These are phyloP conservation scores for Anastatus disparis DNA, from an alignment of 1,140 invertebrate genomes.

Conservation along the genomic window DNA sequence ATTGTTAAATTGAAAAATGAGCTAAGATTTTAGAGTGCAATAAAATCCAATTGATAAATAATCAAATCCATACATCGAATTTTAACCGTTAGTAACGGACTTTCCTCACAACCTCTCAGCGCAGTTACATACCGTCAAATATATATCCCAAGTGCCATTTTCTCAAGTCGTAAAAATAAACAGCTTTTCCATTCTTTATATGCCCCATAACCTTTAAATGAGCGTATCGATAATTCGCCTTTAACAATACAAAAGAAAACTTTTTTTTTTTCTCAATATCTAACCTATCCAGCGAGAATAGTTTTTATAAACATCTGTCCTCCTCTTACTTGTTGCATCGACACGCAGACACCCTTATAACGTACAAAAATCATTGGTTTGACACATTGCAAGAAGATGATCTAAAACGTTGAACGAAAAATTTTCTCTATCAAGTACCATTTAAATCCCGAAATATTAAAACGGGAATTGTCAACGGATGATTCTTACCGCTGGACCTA, in stretches of 20 bases:
- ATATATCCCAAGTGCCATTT: neutral
- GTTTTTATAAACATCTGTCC: neutral
- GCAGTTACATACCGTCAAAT: neutral
- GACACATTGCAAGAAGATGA: neutral
- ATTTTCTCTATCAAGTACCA: neutral
- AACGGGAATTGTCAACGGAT: neutral
- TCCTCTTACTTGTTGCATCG: too few species aligned
- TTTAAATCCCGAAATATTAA: neutral
- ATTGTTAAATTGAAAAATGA: too few species aligned
- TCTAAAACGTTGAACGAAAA: neutral
- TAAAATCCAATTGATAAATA: too few species aligned
- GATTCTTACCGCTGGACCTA: neutral
- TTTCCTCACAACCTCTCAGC: too few species aligned
- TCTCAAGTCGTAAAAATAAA: slow-evolving; percentile 20
- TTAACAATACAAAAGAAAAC: neutral
- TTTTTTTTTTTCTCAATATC: neutral
- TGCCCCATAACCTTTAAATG: neutral
- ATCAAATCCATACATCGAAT: too few species aligned
- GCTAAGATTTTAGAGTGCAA: too few species aligned
- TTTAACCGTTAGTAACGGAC: too few species aligned
- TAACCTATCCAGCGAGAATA: neutral
- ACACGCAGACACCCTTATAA: too few species aligned
- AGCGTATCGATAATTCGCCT: neutral
- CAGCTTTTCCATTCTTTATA: neutral
- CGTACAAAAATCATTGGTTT: slow-evolving; percentile 20